Conservation (phyloP, 2,888 invertebrate species). For the Adelognathus sp. region DNA sequence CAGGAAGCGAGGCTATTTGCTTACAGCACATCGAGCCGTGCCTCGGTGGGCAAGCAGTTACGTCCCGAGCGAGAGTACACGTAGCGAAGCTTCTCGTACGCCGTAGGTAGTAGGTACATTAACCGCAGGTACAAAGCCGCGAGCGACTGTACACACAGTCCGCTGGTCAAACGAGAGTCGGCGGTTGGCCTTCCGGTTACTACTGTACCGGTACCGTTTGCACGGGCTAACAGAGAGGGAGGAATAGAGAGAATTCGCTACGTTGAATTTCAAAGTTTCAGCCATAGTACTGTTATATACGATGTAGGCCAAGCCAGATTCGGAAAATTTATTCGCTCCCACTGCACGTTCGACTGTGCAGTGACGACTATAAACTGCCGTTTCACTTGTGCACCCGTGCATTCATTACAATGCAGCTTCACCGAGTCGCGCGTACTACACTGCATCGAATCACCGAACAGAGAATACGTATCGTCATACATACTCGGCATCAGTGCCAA, state of each 20-base stretch:
- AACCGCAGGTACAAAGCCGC: constrained; percentile 59
- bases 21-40: constrained; percentile 27
- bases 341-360: background rate
- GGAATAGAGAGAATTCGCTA: constrained; percentile 14
- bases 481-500: constrained; percentile 13
- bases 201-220: constrained; percentile 21
- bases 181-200: constrained; percentile 1
- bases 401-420: background rate
- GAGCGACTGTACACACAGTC: constrained; percentile 53
- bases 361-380: background rate
- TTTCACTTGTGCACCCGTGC: constrained; percentile 1
- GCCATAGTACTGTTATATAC: background rate
- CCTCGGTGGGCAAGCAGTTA: constrained; percentile 35
- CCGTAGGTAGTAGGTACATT: constrained; percentile 40
- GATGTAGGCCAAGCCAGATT: background rate
- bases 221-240: constrained; percentile 1
- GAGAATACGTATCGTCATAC: constrained; percentile 6
- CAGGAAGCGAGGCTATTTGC: constrained; percentile 47
- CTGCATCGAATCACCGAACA: constrained; percentile 12
- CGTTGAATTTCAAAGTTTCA: constrained; percentile 29
- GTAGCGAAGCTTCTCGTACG: constrained; percentile 20
- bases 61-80: constrained; percentile 8
- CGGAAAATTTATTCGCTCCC: constrained; percentile 17
- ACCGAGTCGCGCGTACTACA: background rate
- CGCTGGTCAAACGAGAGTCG: constrained; percentile 48